Evolutionary conservation across 2,888 invertebrate genomes (phyloP).

Genomic region (Patella caerulea): DNA sequence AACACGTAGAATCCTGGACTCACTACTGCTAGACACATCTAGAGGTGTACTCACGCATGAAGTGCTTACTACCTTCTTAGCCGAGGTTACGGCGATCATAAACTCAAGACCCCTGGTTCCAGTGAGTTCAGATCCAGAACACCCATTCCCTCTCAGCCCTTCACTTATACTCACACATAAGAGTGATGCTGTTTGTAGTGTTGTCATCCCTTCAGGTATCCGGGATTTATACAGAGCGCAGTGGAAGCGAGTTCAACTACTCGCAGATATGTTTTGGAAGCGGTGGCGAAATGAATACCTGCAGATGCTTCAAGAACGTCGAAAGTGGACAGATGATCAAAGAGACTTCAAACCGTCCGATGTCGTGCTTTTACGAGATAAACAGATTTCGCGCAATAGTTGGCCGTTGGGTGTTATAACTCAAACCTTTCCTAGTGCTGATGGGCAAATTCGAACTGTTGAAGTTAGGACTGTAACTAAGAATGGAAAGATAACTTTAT

Average conservation of each 20-base stretch:
- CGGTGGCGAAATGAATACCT: constrained; percentile 19
- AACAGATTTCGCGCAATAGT: constrained; percentile 4
- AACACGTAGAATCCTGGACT: constrained; percentile 32
- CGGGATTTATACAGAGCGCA: constrained; percentile 5
- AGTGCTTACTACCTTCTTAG: constrained; percentile 34
- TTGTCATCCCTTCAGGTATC: neutral
- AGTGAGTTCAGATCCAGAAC: constrained; percentile 19
- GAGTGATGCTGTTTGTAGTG: constrained; percentile 7
- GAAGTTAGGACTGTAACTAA: constrained; percentile 10
- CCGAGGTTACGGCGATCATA: constrained; percentile 35
- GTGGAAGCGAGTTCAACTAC: constrained; percentile 25
- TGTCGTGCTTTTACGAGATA: constrained; percentile 18
- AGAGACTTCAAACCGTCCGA: neutral
- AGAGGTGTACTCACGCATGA: constrained; percentile 31
- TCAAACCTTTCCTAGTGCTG: constrained; percentile 11
- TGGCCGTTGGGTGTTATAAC: constrained; percentile 19
- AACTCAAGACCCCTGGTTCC: constrained; percentile 35
- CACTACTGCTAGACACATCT: constrained; percentile 24
- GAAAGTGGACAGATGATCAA: constrained; percentile 13
- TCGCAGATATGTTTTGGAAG: constrained; percentile 8
- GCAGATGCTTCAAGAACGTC: constrained; percentile 18
- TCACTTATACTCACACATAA: constrained; percentile 28
- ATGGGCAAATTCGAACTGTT: constrained; percentile 15
- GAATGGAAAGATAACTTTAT: too few relatives aligned
- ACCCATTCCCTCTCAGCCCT: constrained; percentile 32